These are phyloP conservation scores for Babyrousa celebensis DNA, from an alignment of 2,797 vertebrate species.

Conservation along the genomic window DNA sequence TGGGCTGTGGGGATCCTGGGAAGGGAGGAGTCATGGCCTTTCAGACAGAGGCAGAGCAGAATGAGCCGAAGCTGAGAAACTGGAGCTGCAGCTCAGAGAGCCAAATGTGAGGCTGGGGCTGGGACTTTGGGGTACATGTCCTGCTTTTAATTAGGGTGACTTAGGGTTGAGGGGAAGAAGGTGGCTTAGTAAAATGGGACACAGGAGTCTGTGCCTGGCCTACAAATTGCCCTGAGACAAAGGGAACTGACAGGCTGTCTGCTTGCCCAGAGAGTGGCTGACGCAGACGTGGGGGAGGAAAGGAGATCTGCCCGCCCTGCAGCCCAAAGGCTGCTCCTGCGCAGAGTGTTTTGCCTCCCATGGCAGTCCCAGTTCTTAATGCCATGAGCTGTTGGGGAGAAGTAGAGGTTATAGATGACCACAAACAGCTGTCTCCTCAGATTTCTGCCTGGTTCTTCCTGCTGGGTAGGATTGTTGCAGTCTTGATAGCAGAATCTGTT, in stretches of 20 bases:
- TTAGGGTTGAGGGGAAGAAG: not conserved
- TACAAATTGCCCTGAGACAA: slow-evolving; percentile 7
- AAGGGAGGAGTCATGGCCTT: not conserved
- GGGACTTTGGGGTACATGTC: not conserved
- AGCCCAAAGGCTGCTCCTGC: not conserved
- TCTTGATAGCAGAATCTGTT: not conserved
- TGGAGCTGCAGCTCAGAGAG: not conserved
- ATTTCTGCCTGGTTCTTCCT: not conserved
- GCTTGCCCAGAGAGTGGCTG: not conserved
- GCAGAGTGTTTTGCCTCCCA: not conserved
- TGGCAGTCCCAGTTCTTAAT: not conserved
- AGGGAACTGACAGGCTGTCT: not conserved
- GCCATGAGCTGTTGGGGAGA: not conserved
- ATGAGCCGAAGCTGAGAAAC: not conserved
- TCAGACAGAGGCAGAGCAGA: not conserved
- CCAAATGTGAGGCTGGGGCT: not conserved
- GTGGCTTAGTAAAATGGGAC: slow-evolving; percentile 55
- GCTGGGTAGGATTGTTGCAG: not conserved
- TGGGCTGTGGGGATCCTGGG: not conserved
- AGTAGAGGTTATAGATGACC: not conserved
- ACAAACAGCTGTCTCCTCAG: not conserved
- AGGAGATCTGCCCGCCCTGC: not conserved
- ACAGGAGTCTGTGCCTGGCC: slow-evolving; percentile 49
- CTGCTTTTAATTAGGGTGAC: not conserved
- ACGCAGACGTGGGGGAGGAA: not conserved